A percentile compares a stretch with the other conserved stretches of the same genome.
Evolutionary conservation across 2,797 vertebrate genomes (phyloP).

Genomic region (Iguana delicatissima): DNA sequence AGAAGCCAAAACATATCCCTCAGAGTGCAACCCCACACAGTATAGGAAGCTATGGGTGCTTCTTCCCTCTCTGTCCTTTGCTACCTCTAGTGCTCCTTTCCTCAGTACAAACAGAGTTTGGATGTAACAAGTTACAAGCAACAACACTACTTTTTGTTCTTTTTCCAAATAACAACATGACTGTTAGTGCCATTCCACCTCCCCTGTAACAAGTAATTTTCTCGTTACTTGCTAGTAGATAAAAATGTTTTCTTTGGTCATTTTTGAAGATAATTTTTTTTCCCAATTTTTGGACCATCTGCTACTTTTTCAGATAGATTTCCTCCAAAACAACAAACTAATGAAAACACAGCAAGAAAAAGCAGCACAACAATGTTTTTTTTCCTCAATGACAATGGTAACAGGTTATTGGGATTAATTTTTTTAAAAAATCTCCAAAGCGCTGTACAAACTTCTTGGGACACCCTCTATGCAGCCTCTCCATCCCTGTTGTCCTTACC

Average conservation of each 20-base stretch:
- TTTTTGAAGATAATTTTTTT: too few species aligned
- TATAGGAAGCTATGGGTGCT: not conserved
- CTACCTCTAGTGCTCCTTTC: not conserved
- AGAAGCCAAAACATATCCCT: not conserved
- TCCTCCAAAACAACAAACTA: too few species aligned
- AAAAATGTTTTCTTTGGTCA: too few species aligned
- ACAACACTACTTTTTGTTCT: not conserved
- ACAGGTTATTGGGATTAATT: not conserved
- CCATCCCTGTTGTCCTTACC: conserved; percentile 76
- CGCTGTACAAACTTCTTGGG: not conserved
- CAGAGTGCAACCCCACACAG: not conserved
- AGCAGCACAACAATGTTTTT: too few species aligned
- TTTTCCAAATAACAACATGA: too few species aligned
- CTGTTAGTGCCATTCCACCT: too few species aligned
- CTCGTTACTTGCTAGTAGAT: too few species aligned
- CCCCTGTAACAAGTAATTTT: too few species aligned
- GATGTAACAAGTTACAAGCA: not conserved
- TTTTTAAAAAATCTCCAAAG: not conserved
- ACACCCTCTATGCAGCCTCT: not conserved
- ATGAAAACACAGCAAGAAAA: too few species aligned
- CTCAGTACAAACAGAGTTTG: not conserved
- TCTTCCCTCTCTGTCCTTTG: not conserved
- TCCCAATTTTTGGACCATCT: too few species aligned
- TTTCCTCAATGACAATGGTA: not conserved
- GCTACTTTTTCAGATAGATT: too few species aligned